Evolutionary conservation across 2,113 vertebrate genomes (phyloP).

Genomic region (Tiliqua scincoides): DNA sequence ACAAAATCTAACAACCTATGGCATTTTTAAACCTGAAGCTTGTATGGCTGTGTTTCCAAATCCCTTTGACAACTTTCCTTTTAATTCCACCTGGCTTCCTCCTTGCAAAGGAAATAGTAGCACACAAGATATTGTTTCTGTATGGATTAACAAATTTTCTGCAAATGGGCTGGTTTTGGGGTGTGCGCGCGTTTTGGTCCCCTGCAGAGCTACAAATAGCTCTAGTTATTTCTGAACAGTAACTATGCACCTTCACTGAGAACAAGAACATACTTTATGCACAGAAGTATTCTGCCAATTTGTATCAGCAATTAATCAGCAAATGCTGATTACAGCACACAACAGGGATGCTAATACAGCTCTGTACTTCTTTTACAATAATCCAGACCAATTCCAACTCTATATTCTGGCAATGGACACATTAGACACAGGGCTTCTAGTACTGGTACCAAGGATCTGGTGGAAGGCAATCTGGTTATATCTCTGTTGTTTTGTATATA

Average conservation of each 20-base stretch:
- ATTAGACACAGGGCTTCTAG: background rate
- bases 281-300: background rate
- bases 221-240: background rate
- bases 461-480: too few species aligned
- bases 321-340: background rate
- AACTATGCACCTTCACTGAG: background rate
- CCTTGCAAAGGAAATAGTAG: background rate
- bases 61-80: background rate
- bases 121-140: background rate
- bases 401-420: background rate
- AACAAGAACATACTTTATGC: background rate
- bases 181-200: background rate
- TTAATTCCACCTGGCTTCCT: background rate
- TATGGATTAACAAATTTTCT: background rate
- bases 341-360: fast-evolving
- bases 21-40: background rate
- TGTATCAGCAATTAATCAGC: background rate
- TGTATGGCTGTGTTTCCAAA: background rate
- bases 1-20: background rate
- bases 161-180: background rate
- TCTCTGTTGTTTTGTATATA: too few species aligned
- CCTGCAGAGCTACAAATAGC: background rate
- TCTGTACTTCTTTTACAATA: background rate
- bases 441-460: background rate
- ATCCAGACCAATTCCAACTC: background rate